Evolutionary conservation across 2,888 invertebrate genomes (phyloP).

Genomic region (Cheilosia urbana): DNA sequence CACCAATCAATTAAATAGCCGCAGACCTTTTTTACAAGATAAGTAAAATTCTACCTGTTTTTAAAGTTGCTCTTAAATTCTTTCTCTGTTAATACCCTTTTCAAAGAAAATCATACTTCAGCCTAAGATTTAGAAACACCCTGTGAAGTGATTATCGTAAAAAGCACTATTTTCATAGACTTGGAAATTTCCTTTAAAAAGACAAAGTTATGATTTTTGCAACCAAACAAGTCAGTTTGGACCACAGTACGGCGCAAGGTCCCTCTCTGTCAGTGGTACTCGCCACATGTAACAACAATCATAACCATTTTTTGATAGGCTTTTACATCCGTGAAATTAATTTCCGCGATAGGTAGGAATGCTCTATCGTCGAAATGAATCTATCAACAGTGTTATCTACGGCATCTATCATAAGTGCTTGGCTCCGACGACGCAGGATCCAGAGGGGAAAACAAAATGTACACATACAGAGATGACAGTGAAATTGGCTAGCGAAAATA

Average conservation of each 20-base stretch:
- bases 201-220: too few relatives aligned
- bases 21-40: too few relatives aligned
- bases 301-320: constrained; percentile 23
- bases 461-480: constrained; percentile 52
- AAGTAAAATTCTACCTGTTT: too few relatives aligned
- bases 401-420: constrained; percentile 23
- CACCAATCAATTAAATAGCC: too few relatives aligned
- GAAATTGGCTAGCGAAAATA: constrained; percentile 63
- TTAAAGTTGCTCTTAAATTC: too few relatives aligned
- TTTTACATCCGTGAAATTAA: constrained; percentile 63
- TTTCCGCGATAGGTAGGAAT: constrained; percentile 56
- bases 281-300: constrained; percentile 4
- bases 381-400: constrained; percentile 19
- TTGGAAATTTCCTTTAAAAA: too few relatives aligned
- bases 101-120: too few relatives aligned
- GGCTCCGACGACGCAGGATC: not conserved
- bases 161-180: too few relatives aligned
- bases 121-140: too few relatives aligned
- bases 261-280: not conserved
- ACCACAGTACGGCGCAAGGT: not conserved
- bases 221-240: too few relatives aligned
- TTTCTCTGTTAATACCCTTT: too few relatives aligned
- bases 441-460: not conserved
- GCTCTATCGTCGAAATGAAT: constrained; percentile 33
- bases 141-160: too few relatives aligned